A percentile compares a stretch with the other conserved stretches of the same genome.
Conservation (phyloP, 2,888 invertebrate species). For the Epinotia ramella region DNA sequence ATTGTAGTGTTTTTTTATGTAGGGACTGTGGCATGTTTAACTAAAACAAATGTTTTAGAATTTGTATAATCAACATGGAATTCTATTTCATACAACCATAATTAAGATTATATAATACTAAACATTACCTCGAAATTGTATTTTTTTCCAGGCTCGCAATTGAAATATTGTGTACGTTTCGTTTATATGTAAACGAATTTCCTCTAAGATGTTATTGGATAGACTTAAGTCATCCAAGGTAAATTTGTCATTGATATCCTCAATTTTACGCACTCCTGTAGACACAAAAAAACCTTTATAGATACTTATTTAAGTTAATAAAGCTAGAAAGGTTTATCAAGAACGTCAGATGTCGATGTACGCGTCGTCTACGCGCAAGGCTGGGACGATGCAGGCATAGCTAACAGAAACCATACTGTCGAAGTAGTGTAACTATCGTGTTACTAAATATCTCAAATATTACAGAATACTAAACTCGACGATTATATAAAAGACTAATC, state of each 20-base stretch:
- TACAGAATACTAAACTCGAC: too few species aligned
- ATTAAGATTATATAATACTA: neutral
- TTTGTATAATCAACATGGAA: too few species aligned
- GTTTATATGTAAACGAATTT: slow-evolving; percentile 55
- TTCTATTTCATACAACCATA: neutral
- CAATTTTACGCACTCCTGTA: slow-evolving; percentile 54
- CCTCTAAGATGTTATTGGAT: slow-evolving; percentile 55
- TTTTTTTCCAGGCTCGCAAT: slow-evolving; percentile 52
- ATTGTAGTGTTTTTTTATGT: too few species aligned
- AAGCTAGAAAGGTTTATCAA: neutral
- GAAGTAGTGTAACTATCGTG: too few species aligned
- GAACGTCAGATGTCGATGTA: too few species aligned
- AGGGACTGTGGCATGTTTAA: too few species aligned
- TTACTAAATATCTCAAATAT: too few species aligned
- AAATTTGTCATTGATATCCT: slow-evolving; percentile 50
- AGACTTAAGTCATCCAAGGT: slow-evolving; percentile 51
- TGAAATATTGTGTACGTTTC: slow-evolving; percentile 51
- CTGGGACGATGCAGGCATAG: too few species aligned
- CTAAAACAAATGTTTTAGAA: too few species aligned
- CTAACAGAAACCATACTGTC: too few species aligned
- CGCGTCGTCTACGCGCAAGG: too few species aligned
- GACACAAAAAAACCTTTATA: slow-evolving; percentile 51
- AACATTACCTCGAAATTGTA: slow-evolving; percentile 62
- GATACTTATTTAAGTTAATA: neutral
- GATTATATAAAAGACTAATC: neutral